Evolutionary conservation across 2,113 vertebrate genomes (phyloP).

Genomic region (Noturus placidus): DNA sequence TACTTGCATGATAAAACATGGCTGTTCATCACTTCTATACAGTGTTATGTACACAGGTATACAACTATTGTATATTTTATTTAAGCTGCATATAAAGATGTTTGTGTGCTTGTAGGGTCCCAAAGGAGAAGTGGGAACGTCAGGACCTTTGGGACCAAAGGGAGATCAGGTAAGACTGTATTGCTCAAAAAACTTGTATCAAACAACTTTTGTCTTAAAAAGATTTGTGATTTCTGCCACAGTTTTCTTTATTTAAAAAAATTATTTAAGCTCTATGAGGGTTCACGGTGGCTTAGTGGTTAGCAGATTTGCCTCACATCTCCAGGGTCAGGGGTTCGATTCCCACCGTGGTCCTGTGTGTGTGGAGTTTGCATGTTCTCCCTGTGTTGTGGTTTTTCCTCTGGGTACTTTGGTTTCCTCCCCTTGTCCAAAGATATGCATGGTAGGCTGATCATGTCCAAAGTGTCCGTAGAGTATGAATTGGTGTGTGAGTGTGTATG

Average conservation of each 20-base stretch:
- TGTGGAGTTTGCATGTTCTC: no score
- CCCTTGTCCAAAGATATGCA: no score
- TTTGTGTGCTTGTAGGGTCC: constrained; percentile 73
- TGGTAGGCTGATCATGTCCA: no score
- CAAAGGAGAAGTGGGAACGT: constrained; percentile 83
- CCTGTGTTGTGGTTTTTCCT: no score
- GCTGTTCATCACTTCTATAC: not conserved
- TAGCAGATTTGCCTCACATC: no score
- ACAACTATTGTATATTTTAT: not conserved
- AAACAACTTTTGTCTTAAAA: constrained; percentile 10
- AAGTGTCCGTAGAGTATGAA: no score
- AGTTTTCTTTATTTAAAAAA: not conserved
- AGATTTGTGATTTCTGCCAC: constrained; percentile 6
- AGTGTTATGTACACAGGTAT: not conserved
- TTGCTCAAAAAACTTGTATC: not conserved
- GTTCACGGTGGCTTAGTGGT: no score
- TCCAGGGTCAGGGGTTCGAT: no score
- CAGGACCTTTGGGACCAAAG: constrained; percentile 79
- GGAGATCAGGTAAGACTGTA: constrained; percentile 81
- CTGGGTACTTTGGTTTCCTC: no score
- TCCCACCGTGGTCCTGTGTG: no score
- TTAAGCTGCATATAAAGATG: not conserved
- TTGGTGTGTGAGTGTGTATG: no score
- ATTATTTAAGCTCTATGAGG: not conserved
- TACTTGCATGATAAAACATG: not conserved